Evolutionary conservation across 2,888 invertebrate genomes (phyloP), one percentile per base, ranked within the genome.

Genomic region (Cataglyphis cursor): DNA sequence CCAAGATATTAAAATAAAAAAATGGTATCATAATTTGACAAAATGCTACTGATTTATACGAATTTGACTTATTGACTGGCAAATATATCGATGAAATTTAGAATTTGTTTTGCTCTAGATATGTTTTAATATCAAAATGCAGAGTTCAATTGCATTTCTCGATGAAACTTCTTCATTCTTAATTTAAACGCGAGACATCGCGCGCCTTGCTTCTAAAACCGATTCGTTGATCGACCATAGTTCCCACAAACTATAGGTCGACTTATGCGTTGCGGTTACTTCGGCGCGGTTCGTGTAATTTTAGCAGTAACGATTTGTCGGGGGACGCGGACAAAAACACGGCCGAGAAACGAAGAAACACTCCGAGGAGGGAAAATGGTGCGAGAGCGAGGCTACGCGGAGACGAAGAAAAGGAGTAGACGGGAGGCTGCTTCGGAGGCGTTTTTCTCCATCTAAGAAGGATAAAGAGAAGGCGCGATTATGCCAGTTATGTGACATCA

Each of bases 271-370:
- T 54, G 57, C 68, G 73, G 70, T 80, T 76, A 73, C 76, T 68
- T 41, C 48, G 57, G 68, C 84, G 81, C 66, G 66, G 38, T 75
- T 59, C 81, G 80, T 81, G 73, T 85, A 87, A 85, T 88, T 87
- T 88, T 88, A 87, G 83, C 65, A 65, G 64, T 73, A 84, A 86
- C 82, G 57, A 84, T 78, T 86, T 84, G 80, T 61, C 62, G 65
- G 8, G 65, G 8, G 44, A 21, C 59, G 3, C 59, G 51, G 21
- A 65, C 65, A 68, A 84, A 83, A 87, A 66, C 68, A 8, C n/a
- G 28, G 15, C n/a, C 4, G 62, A 75, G 82, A 86, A 81, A 57
- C 62, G 74, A 48, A 80, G 72, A 59, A 78, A 76, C 68, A 54
- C n/a, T 38, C 3, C n/a, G 28, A 1, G 28, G n/a, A 74, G 18